phyloP scores from a whole-genome alignment of 2,797 vertebrate genomes.

The Adelosebastes latens region DNA sequence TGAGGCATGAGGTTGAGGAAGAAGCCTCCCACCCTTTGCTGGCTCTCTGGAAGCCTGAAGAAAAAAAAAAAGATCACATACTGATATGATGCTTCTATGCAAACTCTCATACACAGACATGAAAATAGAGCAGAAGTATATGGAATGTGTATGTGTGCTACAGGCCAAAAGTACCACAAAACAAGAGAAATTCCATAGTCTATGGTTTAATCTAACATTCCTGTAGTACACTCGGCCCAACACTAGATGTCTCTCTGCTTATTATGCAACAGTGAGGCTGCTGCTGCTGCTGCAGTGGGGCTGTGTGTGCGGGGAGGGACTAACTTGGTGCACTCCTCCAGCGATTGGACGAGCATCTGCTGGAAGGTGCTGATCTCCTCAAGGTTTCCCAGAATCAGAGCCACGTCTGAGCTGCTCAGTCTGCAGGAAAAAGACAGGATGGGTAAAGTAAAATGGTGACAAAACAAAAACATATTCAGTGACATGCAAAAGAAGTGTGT shows the following conservation, averaged over 20 bases:
- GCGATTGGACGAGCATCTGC: constrained; percentile 95
- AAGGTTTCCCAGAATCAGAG: constrained; percentile 94
- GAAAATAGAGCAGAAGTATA: background rate
- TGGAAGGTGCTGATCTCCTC: constrained; percentile 98
- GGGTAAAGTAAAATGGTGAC: too few species aligned
- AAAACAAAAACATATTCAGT: background rate
- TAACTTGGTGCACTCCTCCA: constrained; percentile 98
- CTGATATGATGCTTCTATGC: background rate
- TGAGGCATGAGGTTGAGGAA: constrained; percentile 95
- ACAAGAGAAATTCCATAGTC: background rate
- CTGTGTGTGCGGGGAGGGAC: constrained; percentile 56
- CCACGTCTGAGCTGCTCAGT: constrained; percentile 87
- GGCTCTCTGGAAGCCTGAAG: constrained; percentile 91
- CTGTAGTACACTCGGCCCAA: constrained; percentile 31
- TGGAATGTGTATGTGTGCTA: background rate
- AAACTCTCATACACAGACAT: background rate
- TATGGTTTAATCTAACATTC: background rate
- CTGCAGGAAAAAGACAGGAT: constrained; percentile 69
- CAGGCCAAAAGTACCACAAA: background rate
- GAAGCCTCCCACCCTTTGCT: constrained; percentile 95
- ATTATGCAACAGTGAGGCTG: constrained; percentile 30
- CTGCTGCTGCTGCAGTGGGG: constrained; percentile 30
- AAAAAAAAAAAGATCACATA: background rate
- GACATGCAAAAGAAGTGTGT: background rate
- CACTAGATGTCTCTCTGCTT: constrained; percentile 70